Percentiles rank a stretch among this genome's conserved stretches.
Conservation (phyloP, 1,140 invertebrate species). For the Pseudomyrmex concolor region DNA sequence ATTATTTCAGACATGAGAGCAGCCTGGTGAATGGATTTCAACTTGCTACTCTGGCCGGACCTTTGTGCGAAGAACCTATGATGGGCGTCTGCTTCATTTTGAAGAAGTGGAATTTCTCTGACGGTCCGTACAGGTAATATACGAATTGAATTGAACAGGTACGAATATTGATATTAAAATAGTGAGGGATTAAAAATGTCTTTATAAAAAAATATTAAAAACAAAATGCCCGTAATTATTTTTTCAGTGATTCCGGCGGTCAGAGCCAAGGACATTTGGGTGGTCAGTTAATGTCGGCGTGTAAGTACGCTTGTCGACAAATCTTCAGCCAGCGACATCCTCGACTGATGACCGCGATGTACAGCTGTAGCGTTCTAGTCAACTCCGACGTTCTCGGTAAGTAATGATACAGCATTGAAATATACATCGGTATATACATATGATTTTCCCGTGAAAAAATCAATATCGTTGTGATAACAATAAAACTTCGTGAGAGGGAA, state of each 20-base stretch:
- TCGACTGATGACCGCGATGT: constrained; percentile 98
- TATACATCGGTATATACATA: neutral
- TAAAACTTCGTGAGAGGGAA: too few species aligned
- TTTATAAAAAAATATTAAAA: too few species aligned
- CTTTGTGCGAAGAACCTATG: constrained; percentile 98
- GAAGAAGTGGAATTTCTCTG: constrained; percentile 90
- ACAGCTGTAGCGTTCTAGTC: constrained; percentile 96
- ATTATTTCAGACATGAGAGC: constrained; percentile 87
- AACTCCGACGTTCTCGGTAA: constrained; percentile 97
- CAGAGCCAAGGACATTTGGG: constrained; percentile 84
- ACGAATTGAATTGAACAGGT: too few species aligned
- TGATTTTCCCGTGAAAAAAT: neutral
- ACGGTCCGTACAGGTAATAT: constrained; percentile 81
- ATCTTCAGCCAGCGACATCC: constrained; percentile 96
- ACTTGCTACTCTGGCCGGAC: constrained; percentile 94
- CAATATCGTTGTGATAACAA: too few species aligned
- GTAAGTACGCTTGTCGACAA: constrained; percentile 95
- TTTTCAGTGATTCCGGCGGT: constrained; percentile 77
- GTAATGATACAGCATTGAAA: constrained; percentile 77
- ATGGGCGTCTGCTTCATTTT: constrained; percentile 96
- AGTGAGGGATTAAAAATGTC: neutral
- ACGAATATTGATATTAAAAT: constrained; percentile 10
- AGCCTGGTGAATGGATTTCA: constrained; percentile 98
- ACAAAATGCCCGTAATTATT: neutral
- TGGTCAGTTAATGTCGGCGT: constrained; percentile 96